Base-by-base conservation (phyloP, 2,888 invertebrate species). In the Papilio elwesi region DNA sequence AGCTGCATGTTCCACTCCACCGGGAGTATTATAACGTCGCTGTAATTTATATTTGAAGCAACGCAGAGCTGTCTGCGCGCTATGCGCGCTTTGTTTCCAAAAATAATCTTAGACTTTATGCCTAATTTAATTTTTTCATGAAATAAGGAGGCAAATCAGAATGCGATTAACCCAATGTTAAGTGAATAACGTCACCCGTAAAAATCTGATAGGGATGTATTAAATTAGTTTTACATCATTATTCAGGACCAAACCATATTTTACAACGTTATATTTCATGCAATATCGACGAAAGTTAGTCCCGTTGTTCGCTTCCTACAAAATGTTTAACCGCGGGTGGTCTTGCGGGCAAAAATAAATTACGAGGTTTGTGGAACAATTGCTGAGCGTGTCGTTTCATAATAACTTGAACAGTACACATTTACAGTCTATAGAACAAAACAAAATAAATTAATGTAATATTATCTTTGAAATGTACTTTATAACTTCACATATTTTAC, bases 21-120 rank as follows among this genome's bases (percentile, higher is more conserved):
- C 64, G 76, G 75, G 76, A 73, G 77, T 77, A 66, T 81, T 79
- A 78, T 78, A 15, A 77, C 74, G 77, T 77, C 76, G 52, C 57
- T 74, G 67, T 72, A 76, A 80, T 78, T 79, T 81, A 82, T 78
- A 74, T 75, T 69, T 43, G 62, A 75, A 71, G 76, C 70, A 68
- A 49, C 68, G 53, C 26, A 52, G 63, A 13, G 48, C 38, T 62
- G 16, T 57, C 51, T 57, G 62, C 52, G 16, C 38, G 38, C 49
- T n/a, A 64, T 26, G 26, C 26, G 55, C 68, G 57, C 53, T 53
- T 38, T 68, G 72, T 72, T 68, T 68, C 43, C 9, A 59, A 47
- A 64, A 64, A 57, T 68, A 73, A 65, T 52, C 47, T 65, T 47
- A 0, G 9, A 49, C 38, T 63, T 15, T 48, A 55, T 51, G 43